Evolutionary conservation across 2,797 vertebrate species (phyloP).

Genomic region (Leptoclinus maculatus): DNA sequence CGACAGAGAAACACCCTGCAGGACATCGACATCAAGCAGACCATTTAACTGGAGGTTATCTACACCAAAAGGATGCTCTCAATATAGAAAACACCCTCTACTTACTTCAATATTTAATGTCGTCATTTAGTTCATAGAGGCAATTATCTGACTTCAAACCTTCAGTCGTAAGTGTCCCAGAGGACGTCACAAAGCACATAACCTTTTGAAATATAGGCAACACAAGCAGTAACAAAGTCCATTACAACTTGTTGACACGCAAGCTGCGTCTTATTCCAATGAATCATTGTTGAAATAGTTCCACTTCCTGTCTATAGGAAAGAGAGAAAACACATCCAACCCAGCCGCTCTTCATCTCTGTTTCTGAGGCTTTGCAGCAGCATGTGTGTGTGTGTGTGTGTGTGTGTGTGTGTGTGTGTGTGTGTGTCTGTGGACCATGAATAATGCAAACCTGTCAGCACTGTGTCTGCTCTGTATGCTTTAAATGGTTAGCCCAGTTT

Average conservation of each 20-base stretch:
- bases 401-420: slow-evolving; percentile 8
- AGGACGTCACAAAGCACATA: slow-evolving; percentile 3
- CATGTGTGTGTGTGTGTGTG: slow-evolving; percentile 11
- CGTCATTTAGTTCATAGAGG: slow-evolving; percentile 9
- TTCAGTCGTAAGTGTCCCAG: background rate
- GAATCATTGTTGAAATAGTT: slow-evolving; percentile 40
- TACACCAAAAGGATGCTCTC: background rate
- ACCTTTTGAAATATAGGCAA: background rate
- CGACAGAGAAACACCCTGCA: background rate
- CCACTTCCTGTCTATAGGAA: slow-evolving; percentile 32
- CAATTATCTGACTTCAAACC: background rate
- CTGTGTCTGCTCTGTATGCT: slow-evolving; percentile 66
- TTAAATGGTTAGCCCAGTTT: slow-evolving; percentile 72
- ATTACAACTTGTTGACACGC: background rate
- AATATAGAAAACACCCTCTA: background rate
- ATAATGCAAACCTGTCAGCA: slow-evolving; percentile 77
- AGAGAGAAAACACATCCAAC: slow-evolving; percentile 37
- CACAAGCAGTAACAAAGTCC: background rate
- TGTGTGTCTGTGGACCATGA: slow-evolving; percentile 48
- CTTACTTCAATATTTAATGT: background rate
- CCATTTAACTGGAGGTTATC: background rate
- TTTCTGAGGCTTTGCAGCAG: slow-evolving; percentile 41
- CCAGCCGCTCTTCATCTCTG: slow-evolving; percentile 36
- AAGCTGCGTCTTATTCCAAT: slow-evolving; percentile 8
- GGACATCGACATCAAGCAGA: background rate